Percentiles rank a stretch among this genome's conserved stretches.
phyloP scores from a whole-genome alignment of 2,113 vertebrate species.

The Tamias sibiricus region DNA sequence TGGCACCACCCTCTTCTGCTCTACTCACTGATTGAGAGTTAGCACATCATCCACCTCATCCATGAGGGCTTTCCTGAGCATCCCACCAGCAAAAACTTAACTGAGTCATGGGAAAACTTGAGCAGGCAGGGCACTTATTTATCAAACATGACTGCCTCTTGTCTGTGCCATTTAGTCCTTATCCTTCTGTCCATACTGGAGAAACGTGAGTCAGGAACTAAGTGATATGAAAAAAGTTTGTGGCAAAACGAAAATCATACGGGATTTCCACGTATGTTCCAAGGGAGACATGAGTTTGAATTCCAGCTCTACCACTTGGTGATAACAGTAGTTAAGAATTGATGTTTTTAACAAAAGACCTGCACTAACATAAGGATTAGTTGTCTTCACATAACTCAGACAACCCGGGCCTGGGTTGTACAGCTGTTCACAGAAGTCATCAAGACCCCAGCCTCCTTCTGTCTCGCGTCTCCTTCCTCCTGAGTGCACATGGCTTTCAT shows the following conservation, averaged over 20 bases:
- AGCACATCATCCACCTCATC: not conserved
- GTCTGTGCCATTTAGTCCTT: not conserved
- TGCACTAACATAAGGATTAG: not conserved
- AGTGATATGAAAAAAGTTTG: not conserved
- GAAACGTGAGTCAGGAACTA: not conserved
- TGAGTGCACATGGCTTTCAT: not conserved
- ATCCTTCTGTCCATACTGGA: not conserved
- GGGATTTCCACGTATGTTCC: not conserved
- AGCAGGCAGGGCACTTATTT: not conserved
- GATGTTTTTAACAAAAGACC: not conserved
- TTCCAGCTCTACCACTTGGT: not conserved
- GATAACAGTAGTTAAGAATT: not conserved
- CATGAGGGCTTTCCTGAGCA: not conserved
- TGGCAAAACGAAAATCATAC: not conserved
- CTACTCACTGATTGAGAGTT: not conserved
- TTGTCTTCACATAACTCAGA: not conserved
- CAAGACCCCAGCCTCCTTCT: not conserved
- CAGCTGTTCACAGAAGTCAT: not conserved
- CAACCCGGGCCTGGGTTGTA: not conserved
- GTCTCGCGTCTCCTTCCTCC: not conserved
- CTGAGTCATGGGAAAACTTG: not conserved
- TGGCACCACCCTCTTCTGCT: not conserved
- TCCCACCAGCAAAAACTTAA: not conserved
- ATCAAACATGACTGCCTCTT: not conserved
- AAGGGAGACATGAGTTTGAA: not conserved